Percentiles rank a stretch among this genome's conserved stretches.
These are phyloP conservation scores for Calidris pugnax DNA, from an alignment of 2,113 vertebrate genomes.

Conservation along the genomic window DNA sequence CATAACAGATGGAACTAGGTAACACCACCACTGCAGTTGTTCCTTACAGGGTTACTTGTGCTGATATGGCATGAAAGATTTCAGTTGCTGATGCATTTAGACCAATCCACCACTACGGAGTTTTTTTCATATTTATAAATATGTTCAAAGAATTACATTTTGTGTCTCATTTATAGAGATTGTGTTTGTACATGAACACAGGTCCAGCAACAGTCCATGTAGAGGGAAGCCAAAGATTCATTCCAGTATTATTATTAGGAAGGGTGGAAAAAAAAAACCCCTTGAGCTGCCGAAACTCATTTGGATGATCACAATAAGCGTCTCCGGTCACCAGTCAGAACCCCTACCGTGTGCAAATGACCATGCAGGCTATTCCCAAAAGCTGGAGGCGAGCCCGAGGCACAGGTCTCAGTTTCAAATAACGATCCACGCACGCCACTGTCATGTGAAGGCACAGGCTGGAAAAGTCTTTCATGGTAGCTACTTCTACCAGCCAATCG, in stretches of 20 bases:
- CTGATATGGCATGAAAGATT: neutral
- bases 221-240: neutral
- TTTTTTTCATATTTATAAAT: neutral
- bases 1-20: neutral
- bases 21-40: neutral
- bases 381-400: constrained; percentile 89
- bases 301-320: neutral
- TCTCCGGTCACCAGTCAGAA: neutral
- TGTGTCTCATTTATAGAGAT: neutral
- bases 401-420: constrained; percentile 84
- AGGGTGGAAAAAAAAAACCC: too few species aligned
- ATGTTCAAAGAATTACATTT: neutral
- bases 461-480: constrained; percentile 97
- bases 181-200: neutral
- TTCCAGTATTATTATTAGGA: neutral
- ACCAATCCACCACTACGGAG: neutral
- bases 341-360: constrained; percentile 93
- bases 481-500: constrained; percentile 97
- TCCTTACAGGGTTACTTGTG: neutral
- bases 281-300: neutral
- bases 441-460: constrained; percentile 93
- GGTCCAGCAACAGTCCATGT: neutral
- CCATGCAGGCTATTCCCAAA: constrained; percentile 97
- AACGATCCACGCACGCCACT: constrained; percentile 92
- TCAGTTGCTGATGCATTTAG: neutral